Evolutionary conservation across 2,888 invertebrate species (phyloP).

Genomic region (Hirtodrosophila confusa): DNA sequence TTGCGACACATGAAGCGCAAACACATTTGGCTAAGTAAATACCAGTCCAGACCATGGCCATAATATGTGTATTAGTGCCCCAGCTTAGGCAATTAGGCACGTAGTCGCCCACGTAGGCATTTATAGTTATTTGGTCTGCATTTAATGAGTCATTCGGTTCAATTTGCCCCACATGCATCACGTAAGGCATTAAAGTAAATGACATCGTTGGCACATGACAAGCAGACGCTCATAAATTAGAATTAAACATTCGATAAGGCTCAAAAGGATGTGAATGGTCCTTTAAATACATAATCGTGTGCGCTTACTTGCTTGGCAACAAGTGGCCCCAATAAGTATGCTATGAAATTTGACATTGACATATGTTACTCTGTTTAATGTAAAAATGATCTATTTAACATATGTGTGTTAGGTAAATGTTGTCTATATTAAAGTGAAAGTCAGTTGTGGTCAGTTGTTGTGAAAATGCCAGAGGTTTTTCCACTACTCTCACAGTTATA

Average conservation of each 20-base stretch:
- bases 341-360: too few species aligned
- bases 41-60: constrained; percentile 3
- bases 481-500: too few species aligned
- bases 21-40: constrained; percentile 50
- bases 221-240: constrained; percentile 27
- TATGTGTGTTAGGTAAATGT: too few species aligned
- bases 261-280: constrained; percentile 5
- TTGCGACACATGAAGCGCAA: constrained; percentile 46
- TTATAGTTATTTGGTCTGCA: constrained; percentile 55
- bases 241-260: constrained; percentile 11
- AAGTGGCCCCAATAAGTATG: too few species aligned
- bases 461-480: too few species aligned
- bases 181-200: constrained; percentile 69
- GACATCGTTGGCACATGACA: constrained; percentile 31
- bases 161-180: constrained; percentile 55
- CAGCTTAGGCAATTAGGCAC: constrained; percentile 61
- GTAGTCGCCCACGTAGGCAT: constrained; percentile 48
- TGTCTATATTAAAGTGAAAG: too few species aligned
- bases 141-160: constrained; percentile 62
- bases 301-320: too few species aligned
- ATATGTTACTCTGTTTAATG: too few species aligned
- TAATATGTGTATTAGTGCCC: constrained; percentile 1
- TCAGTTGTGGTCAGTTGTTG: too few species aligned
- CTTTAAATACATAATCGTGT: background rate
- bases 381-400: too few species aligned